These are phyloP conservation scores for Trissolcus basalis DNA, from an alignment of 1,140 invertebrate genomes.

Conservation along the genomic window DNA sequence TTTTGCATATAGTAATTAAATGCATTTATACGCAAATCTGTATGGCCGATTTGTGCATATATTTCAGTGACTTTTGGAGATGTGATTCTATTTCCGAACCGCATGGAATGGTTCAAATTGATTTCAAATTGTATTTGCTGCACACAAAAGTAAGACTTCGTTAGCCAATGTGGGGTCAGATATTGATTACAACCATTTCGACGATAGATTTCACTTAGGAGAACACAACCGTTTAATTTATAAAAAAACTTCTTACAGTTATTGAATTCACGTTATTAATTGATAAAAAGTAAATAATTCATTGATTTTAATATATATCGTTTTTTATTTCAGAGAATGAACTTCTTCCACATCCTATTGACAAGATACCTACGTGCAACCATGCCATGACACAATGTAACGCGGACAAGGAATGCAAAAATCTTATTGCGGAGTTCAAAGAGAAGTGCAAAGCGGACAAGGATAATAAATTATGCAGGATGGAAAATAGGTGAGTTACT, in stretches of 20 bases:
- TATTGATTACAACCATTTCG: conserved; percentile 18
- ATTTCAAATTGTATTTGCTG: conserved; percentile 31
- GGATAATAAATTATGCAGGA: conserved; percentile 83
- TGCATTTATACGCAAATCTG: conserved; percentile 23
- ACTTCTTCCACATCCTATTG: conserved; percentile 83
- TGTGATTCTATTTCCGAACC: conserved; percentile 28
- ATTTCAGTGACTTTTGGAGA: conserved; percentile 36
- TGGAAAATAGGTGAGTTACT: conserved; percentile 87
- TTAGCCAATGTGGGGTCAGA: conserved; percentile 30
- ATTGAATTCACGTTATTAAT: conserved; percentile 7
- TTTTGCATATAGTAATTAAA: conserved; percentile 55
- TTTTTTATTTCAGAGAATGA: conserved; percentile 85
- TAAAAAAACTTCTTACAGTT: conserved; percentile 2
- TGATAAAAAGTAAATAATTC: too few relatives aligned
- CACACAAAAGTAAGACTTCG: conserved; percentile 44
- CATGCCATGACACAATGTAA: conserved; percentile 89
- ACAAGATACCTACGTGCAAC: conserved; percentile 90
- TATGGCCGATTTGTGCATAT: conserved; percentile 6
- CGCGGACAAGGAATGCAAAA: conserved; percentile 84
- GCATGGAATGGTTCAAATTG: conserved; percentile 30
- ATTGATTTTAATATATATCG: too few relatives aligned
- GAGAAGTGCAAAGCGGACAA: conserved; percentile 88
- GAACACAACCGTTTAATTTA: conserved; percentile 8
- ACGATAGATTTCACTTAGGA: neutral
- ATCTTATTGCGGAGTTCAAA: conserved; percentile 89